Evolutionary conservation across 1,140 invertebrate genomes (phyloP), one percentile per base, ranked within the genome.

Genomic region (Ephestia elutella): DNA sequence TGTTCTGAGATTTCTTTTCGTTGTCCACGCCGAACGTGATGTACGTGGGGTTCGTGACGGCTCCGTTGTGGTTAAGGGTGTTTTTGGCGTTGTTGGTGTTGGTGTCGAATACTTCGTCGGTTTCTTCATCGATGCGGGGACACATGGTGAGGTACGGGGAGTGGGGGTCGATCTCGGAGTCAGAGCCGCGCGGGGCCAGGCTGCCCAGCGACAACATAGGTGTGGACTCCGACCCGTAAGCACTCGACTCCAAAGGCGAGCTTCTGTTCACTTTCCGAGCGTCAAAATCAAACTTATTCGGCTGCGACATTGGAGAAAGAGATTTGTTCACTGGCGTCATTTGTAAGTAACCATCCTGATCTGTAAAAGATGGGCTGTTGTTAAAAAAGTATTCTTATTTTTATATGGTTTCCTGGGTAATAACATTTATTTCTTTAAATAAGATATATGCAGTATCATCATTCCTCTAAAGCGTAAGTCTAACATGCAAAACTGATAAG

Each of bases 1-100:
- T 73, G 68, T 81, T 82, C 11, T 77, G 68, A 17, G 84, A 77
- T 68, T 86, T 87, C 66, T 87, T 82, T 15, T 85, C 80, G 19
- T 66, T 49, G 57, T 80, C 79, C 28, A 73, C 62, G 20, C 75
- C 72, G 53, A 82, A 71, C 7, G 75, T 70, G 49, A 83, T 83
- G 51, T 87, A 87, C 18, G 78, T 82, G 8, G 79, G 83, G 56
- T 91, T 89, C 13, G 84, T 87, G 28, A 89, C 84, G 18, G 89
- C 81, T 60, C 87, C 90, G 62, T 87, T 90, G 64, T 91, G 91
- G 62, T 87, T 90, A 63, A 91, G 91, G 50, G 89, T 88, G 80
- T 93, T 92, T 68, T 92, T 92, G 5, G 91, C 86, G 62, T 93
- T 93, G 76, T 92, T 91, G 59, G 91, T 50, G 80, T 78, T 82